Conservation (phyloP, 1,140 invertebrate genomes). For the Hylyphantes graminicola region DNA sequence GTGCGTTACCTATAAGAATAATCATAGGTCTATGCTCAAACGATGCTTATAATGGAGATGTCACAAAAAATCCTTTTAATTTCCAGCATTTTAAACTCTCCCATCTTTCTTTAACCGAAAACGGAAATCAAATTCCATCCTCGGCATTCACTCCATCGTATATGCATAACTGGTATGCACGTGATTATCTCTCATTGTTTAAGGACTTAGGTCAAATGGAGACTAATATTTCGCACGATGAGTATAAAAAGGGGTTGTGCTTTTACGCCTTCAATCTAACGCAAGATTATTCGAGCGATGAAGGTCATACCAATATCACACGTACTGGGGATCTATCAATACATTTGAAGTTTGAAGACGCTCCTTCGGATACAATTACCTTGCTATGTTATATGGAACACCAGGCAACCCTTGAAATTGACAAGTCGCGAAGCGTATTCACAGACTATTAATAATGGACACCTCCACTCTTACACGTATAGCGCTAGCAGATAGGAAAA, state of each 20-base stretch:
- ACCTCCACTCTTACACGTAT: background rate
- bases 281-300: background rate
- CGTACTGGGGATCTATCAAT: background rate
- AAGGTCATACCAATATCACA: background rate
- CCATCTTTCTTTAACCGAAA: background rate
- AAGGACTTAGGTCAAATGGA: background rate
- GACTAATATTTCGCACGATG: background rate
- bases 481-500: background rate
- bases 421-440: background rate
- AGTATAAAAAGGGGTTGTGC: background rate
- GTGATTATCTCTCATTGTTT: background rate
- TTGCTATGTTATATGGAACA: background rate
- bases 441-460: background rate
- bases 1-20: background rate
- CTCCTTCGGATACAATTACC: background rate
- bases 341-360: background rate
- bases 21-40: background rate
- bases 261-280: background rate
- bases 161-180: background rate
- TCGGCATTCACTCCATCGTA: background rate
- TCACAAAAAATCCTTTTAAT: slow-evolving; percentile 6
- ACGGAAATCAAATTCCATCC: background rate
- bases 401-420: background rate
- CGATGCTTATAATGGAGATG: background rate
- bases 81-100: background rate